Percentiles rank a stretch among this genome's conserved stretches.
phyloP scores from a whole-genome alignment of 2,888 invertebrate genomes.

The Amphipoea lucens region DNA sequence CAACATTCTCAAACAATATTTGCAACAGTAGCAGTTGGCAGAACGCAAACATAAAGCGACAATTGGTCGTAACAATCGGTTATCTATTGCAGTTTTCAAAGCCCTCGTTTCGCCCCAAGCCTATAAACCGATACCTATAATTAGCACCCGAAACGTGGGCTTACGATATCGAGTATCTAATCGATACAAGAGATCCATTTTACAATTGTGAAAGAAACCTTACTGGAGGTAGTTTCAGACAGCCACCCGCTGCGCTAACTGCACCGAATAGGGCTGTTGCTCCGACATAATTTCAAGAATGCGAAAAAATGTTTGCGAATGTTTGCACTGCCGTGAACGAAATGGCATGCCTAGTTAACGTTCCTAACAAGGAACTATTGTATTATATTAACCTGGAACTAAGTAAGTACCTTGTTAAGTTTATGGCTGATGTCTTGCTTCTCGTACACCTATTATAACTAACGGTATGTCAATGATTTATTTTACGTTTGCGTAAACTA shows the following conservation, averaged over 20 bases:
- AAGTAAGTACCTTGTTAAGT: constrained; percentile 45
- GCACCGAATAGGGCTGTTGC: constrained; percentile 43
- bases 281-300: constrained; percentile 18
- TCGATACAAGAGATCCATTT: constrained; percentile 63
- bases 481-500: constrained; percentile 11
- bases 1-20: constrained; percentile 48
- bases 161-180: constrained; percentile 64
- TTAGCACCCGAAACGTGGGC: constrained; percentile 66
- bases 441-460: constrained; percentile 18
- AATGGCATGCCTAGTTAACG: constrained; percentile 22
- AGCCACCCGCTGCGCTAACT: constrained; percentile 61
- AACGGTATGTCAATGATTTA: constrained; percentile 15
- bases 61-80: constrained; percentile 58
- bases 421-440: constrained; percentile 29
- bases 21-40: constrained; percentile 46
- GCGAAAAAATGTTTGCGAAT: constrained; percentile 20
- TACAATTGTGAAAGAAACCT: constrained; percentile 66
- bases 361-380: constrained; percentile 35
- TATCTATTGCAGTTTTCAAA: constrained; percentile 61
- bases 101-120: constrained; percentile 54
- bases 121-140: constrained; percentile 59
- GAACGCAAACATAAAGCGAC: constrained; percentile 47
- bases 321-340: constrained; percentile 4
- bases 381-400: constrained; percentile 41
- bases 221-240: constrained; percentile 54